Percentiles rank a stretch among this genome's conserved stretches.
These are phyloP conservation scores for Temnopleurus reevesii DNA, from an alignment of 53 echinoderm and acorn worm genomes.

Conservation along the genomic window DNA sequence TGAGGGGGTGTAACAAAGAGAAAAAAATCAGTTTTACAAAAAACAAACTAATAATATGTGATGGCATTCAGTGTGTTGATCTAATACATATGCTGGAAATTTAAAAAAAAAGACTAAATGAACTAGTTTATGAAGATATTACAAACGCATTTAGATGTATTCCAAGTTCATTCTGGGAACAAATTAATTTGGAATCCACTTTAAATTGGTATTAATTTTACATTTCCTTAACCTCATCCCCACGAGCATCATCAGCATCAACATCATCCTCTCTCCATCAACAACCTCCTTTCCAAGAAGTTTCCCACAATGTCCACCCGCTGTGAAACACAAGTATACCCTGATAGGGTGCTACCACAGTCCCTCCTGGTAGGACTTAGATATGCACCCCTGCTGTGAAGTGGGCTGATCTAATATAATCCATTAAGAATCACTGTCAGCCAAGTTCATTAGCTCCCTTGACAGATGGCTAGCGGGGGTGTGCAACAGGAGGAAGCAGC, in stretches of 20 bases:
- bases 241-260: background rate
- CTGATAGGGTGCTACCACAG: conserved; percentile 5
- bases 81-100: too few species aligned
- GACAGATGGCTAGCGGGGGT: conserved; percentile 25
- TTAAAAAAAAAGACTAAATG: too few species aligned
- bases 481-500: conserved; percentile 25
- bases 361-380: background rate
- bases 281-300: conserved; percentile 46
- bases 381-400: conserved; percentile 41
- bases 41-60: too few species aligned
- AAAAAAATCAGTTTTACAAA: too few species aligned
- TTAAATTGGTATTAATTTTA: too few species aligned
- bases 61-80: too few species aligned
- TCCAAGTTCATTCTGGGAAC: too few species aligned
- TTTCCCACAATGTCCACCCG: conserved; percentile 15
- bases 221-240: background rate
- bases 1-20: too few species aligned
- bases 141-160: too few species aligned
- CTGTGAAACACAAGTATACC: conserved; percentile 43
- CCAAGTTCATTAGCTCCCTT: conserved; percentile 52
- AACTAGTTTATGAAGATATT: too few species aligned
- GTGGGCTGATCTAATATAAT: conserved; percentile 43
- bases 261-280: background rate
- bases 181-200: too few species aligned
- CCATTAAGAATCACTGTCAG: conserved; percentile 36